phyloP scores from a whole-genome alignment of 2,888 invertebrate species.

The Empis livida region DNA sequence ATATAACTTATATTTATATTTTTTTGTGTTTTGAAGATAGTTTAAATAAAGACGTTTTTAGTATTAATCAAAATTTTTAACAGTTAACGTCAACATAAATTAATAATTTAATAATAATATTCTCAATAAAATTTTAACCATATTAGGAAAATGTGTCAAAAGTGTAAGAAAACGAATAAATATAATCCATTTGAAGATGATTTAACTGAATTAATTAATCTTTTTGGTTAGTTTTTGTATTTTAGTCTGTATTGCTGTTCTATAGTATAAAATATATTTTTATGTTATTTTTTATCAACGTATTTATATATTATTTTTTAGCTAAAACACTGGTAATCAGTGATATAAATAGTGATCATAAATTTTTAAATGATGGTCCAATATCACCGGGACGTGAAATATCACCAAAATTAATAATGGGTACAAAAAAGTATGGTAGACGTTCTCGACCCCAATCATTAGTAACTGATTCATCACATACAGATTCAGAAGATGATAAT shows the following conservation, averaged over 20 bases:
- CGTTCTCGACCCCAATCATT: conserved; percentile 48
- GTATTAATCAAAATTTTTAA: no score
- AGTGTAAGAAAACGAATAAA: no score
- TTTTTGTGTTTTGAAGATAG: no score
- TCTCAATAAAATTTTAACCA: no score
- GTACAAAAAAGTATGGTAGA: conserved; percentile 63
- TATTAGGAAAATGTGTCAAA: no score
- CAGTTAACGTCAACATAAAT: no score
- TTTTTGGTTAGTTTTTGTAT: conserved; percentile 4
- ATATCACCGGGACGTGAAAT: conserved; percentile 54
- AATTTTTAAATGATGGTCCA: conserved; percentile 29
- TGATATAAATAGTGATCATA: conserved; percentile 15
- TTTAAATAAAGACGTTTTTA: no score
- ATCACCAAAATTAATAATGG: conserved; percentile 58
- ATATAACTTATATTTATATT: no score
- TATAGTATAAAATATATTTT: not conserved
- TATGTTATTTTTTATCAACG: not conserved
- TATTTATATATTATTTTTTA: conserved; percentile 10
- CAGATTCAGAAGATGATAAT: conserved; percentile 33
- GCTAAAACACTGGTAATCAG: conserved; percentile 26
- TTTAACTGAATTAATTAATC: not conserved
- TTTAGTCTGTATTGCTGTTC: not conserved
- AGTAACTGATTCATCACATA: conserved; percentile 27
- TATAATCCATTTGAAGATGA: no score
- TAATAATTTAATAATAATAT: no score